phyloP scores from a whole-genome alignment of 2,113 vertebrate genomes.

The Chlorodrepanis virens region DNA sequence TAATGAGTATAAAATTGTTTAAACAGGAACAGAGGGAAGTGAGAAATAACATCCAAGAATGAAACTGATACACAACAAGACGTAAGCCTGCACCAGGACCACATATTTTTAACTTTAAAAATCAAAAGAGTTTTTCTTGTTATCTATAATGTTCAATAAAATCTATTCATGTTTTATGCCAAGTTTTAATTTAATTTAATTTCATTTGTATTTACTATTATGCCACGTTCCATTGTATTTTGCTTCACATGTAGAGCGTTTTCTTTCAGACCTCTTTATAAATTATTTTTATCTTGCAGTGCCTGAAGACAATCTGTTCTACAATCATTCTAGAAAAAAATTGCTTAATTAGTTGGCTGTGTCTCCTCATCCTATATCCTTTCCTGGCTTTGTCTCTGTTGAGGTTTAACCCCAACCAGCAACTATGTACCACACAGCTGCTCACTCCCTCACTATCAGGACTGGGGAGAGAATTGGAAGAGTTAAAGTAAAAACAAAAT shows the following conservation, averaged over 20 bases:
- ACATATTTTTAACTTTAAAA: neutral
- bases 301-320: neutral
- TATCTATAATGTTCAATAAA: neutral
- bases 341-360: conserved; percentile 8
- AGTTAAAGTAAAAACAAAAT: neutral
- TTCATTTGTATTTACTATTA: neutral
- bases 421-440: neutral
- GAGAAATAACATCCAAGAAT: neutral
- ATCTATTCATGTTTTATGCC: neutral
- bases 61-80: neutral
- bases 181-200: neutral
- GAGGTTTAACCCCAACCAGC: neutral
- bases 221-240: neutral
- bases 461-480: neutral
- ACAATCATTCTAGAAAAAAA: neutral
- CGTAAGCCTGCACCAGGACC: neutral
- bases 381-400: neutral
- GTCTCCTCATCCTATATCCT: neutral
- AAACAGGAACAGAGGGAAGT: neutral
- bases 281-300: neutral
- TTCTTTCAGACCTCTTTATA: neutral
- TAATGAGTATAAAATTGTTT: neutral
- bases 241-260: neutral
- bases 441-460: neutral
- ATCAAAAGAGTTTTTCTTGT: neutral